A percentile compares a stretch with the other conserved stretches of the same genome.
phyloP scores from a whole-genome alignment of 2,888 invertebrate genomes.

The Fissipunctia ypsillon region DNA sequence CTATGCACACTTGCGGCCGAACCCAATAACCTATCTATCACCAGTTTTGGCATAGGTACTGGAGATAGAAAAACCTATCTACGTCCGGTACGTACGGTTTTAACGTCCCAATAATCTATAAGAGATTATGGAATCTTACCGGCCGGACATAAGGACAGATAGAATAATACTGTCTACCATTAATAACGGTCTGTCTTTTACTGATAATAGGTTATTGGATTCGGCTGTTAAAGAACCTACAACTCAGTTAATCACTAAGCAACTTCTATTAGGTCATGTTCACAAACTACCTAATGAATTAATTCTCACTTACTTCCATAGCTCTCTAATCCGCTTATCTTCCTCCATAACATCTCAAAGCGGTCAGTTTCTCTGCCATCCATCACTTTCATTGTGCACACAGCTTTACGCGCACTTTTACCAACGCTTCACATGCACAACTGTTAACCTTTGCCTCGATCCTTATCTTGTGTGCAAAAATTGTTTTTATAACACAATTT shows the following conservation, averaged over 20 bases:
- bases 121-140: too few relatives aligned
- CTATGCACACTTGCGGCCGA: not conserved
- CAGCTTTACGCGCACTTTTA: conserved; percentile 55
- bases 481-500: conserved; percentile 63
- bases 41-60: too few relatives aligned
- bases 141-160: too few relatives aligned
- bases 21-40: too few relatives aligned
- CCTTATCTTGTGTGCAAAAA: conserved; percentile 61
- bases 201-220: too few relatives aligned
- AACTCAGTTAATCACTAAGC: not conserved
- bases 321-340: conserved; percentile 48
- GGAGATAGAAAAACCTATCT: too few relatives aligned
- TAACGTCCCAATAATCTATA: too few relatives aligned
- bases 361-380: conserved; percentile 41
- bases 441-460: conserved; percentile 68
- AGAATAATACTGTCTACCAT: too few relatives aligned
- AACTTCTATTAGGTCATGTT: not conserved
- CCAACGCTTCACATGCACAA: conserved; percentile 57
- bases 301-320: conserved; percentile 26
- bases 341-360: conserved; percentile 13
- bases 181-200: too few relatives aligned
- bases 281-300: conserved; percentile 1
- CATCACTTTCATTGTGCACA: conserved; percentile 38
- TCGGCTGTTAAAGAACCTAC: not conserved
- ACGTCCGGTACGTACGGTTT: too few relatives aligned